A percentile compares a stretch with the other conserved stretches of the same genome.
Evolutionary conservation across 2,113 vertebrate species (phyloP).

Genomic region (Urocolius indicus): DNA sequence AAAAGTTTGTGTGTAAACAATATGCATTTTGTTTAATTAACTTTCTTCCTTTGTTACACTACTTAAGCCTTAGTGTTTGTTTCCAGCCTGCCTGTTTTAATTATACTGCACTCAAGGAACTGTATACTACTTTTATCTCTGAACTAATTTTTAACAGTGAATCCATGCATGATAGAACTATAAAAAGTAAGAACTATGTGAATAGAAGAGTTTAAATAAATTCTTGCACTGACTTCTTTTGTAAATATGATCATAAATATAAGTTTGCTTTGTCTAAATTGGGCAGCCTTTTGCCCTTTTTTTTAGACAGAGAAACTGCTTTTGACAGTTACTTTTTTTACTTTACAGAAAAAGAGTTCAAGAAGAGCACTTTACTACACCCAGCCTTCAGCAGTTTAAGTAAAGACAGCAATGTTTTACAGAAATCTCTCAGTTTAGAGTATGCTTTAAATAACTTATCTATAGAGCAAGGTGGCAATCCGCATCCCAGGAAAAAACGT

Average conservation of each 20-base stretch:
- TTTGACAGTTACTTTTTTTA: constrained; percentile 4
- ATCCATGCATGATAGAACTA: background rate
- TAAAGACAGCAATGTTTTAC: constrained; percentile 74
- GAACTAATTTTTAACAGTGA: background rate
- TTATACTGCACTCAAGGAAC: background rate
- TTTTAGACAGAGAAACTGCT: background rate
- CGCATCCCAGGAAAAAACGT: constrained; percentile 86
- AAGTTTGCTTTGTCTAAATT: background rate
- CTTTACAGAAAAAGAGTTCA: constrained; percentile 75
- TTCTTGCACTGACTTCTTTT: background rate
- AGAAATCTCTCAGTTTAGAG: constrained; percentile 57
- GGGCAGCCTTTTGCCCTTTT: background rate
- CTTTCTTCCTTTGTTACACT: background rate
- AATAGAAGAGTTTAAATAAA: too few species aligned
- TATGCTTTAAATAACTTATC: constrained; percentile 63
- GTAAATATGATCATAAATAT: background rate
- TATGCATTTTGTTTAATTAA: background rate
- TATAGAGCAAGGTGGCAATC: constrained; percentile 4
- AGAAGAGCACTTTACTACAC: constrained; percentile 58
- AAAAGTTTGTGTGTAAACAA: background rate
- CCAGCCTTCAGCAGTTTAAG: constrained; percentile 70
- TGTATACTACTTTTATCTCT: background rate
- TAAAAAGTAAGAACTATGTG: too few species aligned
- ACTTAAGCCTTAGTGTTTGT: background rate
- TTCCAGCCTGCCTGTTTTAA: background rate